phyloP scores from a whole-genome alignment of 2,888 invertebrate species.

The Agrilus mali region DNA sequence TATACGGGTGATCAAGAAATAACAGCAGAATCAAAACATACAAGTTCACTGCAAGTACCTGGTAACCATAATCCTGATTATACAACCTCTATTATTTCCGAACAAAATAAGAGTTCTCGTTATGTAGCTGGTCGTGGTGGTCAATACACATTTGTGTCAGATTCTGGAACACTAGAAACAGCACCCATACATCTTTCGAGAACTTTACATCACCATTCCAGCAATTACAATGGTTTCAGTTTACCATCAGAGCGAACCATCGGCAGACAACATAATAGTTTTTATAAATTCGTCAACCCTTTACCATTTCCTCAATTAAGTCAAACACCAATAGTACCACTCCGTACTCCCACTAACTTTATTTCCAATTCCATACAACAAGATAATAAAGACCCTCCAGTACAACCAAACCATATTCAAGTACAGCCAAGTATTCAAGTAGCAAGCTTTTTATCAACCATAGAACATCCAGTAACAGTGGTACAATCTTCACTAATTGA shows the following conservation, averaged over 20 bases:
- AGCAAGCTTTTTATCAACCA: constrained; percentile 54
- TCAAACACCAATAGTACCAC: constrained; percentile 25
- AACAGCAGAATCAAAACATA: no score
- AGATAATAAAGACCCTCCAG: neutral
- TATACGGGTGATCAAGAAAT: no score
- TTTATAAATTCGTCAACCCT: constrained; percentile 17
- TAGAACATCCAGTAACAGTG: constrained; percentile 59
- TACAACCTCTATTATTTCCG: no score
- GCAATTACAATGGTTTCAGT: neutral
- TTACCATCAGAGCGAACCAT: neutral
- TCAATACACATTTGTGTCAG: neutral
- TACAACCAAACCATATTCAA: constrained; percentile 31
- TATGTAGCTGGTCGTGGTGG: neutral
- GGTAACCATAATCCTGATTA: no score
- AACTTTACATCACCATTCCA: neutral
- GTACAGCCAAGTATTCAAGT: constrained; percentile 53
- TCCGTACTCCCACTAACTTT: constrained; percentile 39
- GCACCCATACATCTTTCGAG: neutral
- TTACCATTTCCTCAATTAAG: constrained; percentile 55
- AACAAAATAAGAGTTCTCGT: no score
- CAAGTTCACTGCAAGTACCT: no score
- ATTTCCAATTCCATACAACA: neutral
- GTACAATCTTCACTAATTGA: constrained; percentile 48
- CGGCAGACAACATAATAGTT: no score
- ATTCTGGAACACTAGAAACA: neutral